Evolutionary conservation across 2,888 invertebrate species (phyloP).

Genomic region (Netelia inedita): DNA sequence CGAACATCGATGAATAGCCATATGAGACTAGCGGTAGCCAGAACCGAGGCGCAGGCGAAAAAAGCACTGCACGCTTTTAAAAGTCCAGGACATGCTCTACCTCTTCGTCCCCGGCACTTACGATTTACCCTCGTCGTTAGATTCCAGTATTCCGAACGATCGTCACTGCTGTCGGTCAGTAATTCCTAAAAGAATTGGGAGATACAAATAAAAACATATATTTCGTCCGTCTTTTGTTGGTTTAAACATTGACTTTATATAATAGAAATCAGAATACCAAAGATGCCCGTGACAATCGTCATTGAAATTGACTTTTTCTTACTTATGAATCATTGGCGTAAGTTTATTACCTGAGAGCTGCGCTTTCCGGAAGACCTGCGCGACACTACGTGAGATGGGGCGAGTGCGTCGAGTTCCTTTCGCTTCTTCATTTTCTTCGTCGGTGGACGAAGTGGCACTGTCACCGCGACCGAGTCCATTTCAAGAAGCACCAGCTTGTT

Average conservation of each 20-base stretch:
- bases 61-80: slow-evolving; percentile 88
- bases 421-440: slow-evolving; percentile 92
- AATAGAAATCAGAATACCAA: not conserved
- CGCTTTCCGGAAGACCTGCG: slow-evolving; percentile 83
- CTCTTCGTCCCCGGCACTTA: slow-evolving; percentile 79
- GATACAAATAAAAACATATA: slow-evolving; percentile 17
- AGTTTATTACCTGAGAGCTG: slow-evolving; percentile 79
- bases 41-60: slow-evolving; percentile 88
- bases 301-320: not conserved
- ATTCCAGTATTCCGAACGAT: slow-evolving; percentile 86
- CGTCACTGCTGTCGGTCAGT: slow-evolving; percentile 88
- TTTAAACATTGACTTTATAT: not conserved
- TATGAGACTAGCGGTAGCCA: slow-evolving; percentile 89
- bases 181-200: slow-evolving; percentile 86
- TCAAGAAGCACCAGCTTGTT: slow-evolving; percentile 77
- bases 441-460: slow-evolving; percentile 87
- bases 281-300: not conserved
- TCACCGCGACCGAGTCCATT: slow-evolving; percentile 89
- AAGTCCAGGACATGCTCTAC: slow-evolving; percentile 86
- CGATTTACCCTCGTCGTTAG: slow-evolving; percentile 78
- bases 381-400: slow-evolving; percentile 86
- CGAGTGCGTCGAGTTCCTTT: slow-evolving; percentile 91
- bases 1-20: slow-evolving; percentile 90
- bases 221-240: not conserved
- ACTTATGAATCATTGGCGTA: not conserved